Evolutionary conservation across 2,797 vertebrate genomes (phyloP), one percentile per base, ranked within the genome.

Genomic region (Gymnoscopelus braueri): DNA sequence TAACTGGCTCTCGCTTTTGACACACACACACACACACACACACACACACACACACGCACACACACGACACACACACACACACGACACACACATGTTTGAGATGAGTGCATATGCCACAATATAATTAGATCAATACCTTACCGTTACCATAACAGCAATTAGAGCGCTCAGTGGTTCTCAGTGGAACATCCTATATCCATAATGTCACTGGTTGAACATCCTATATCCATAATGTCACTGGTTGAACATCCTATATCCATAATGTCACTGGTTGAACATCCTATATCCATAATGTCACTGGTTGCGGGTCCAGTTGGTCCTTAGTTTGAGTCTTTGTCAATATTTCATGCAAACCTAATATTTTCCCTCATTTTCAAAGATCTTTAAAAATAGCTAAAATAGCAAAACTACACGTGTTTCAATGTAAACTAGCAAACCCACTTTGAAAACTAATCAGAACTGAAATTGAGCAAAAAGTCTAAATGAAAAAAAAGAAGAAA

Each of bases 51-150:
- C 74, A 10, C 53, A 75, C 57, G 8, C 15, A 6, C n/a, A 23
- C 35, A 48, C 39, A 26, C 60, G 49, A 23, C 58, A 47, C 54
- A 57, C 48, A 62, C 48, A 56, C 15, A 26, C 29, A 13, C 19
- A 51, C 64, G 56, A 69, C 67, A 70, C 26, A 26, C 50, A 19
- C 65, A 14, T 5, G 67, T 77, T 87, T 84, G 72, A 81, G 67
- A 81, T 79, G 81, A 89, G 83, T 78, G 82, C 83, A 85, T 87
- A 87, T 71, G 83, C 77, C 77, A 72, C 82, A 72, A 61, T 72
- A 52, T 26, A 61, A 61, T 79, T 63, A 68, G 58, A 60, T 57
- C 2, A 19, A 56, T 44, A 32, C 50, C 35, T 67, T 26, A 4
- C 49, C 39, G 39, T 58, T 49, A 75, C 84, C 74, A 55, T 48